Base-by-base conservation (phyloP, 2,888 invertebrate species). In the Agriopis leucophaearia region DNA sequence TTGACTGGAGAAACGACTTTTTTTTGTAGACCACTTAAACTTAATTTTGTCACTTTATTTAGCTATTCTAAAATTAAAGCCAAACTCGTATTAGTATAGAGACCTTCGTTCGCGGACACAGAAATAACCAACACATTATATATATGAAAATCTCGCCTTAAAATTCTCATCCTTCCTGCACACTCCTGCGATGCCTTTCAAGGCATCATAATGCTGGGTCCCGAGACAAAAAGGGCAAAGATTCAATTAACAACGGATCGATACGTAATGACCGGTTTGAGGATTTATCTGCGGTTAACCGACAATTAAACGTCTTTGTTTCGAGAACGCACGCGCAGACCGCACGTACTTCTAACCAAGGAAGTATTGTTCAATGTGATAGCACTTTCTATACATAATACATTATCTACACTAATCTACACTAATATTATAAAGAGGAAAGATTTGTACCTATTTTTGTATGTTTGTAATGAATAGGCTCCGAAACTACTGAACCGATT, bases 301-400 rank as follows among this genome's bases (percentile, higher is more conserved):
- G 79, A 85, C 89, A 92, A 93, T 93, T 93, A 93, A 90, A 88
- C 85, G 87, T 89, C 92, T 91, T 90, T 91, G 91, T 92, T 89
- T 84, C 75, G 78, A 51, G 51, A 51, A 71, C 71, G 72, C 75
- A 65, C 78, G 79, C 80, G 78, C 65, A 75, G 85, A 83, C 85
- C 85, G 77, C 63, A 55, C 63, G 40, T 13, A 27, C 48, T 50
- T 15, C 48, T 48, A 42, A 59, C 15, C 54, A 59, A 57, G 13
- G 6, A 45, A 15, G 10, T 38, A 35, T 4, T 10, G 9, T 10
- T n/a, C 2, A 16, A 15, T 6, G 16, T 16, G 8, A n/a, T 8
- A 47, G 4, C 13, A n/a, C 7, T 44, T 7, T 13, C 44, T 44
- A 44, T 7, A 8, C 8, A 8, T 4, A n/a, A 44, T 44, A n/a